Base-by-base conservation (phyloP, 92 coral and sea anemone genomes). In the Parazoanthus darwini region DNA sequence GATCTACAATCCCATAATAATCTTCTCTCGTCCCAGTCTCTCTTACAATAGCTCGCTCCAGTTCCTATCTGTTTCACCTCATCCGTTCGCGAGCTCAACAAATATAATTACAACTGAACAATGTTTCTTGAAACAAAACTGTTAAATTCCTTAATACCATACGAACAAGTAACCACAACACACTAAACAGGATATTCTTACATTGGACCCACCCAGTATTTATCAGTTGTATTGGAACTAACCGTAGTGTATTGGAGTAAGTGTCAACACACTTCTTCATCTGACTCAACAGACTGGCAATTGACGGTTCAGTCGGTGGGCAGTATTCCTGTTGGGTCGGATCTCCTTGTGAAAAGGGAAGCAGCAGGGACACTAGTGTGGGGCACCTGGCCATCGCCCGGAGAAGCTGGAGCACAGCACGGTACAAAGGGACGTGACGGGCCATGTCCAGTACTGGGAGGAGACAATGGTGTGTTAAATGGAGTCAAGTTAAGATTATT, bases 221-320 rank as follows among this genome's bases (percentile, higher is more conserved):
- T 13, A 33, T 8, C 13, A 35, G 14, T 54, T 3, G 37, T 50
- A 15, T 20, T 74, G 16, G 9, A 18, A 71, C 97, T 72, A 76
- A 97, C 99, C 98, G 90, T 83, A 97, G 87, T 35, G 98, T 97
- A 73, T 89, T 94, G 1, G 97, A 96, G 93, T 97, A 97, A 13
- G 98, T 95, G 81, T 97, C 99, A 86, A 97, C 99, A 80, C 99
- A 97, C 74, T 94, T 92, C 79, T 95, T 97, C 99, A 97, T 97
- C 91, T 97, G 96, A 89, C 90, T 92, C 85, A 97, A 81, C 88
- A 97, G 94, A 83, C 95, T 92, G 77, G 93, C 95, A 71, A 97
- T 86, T 20, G 96, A 93, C 25, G 98, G 92, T 23, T 94, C 96
- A n/a, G 63, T 74, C 0, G 92, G 54, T 4, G 87, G 71, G 56